Evolutionary conservation across 2,113 vertebrate species (phyloP).

Genomic region (Theristicus caerulescens): DNA sequence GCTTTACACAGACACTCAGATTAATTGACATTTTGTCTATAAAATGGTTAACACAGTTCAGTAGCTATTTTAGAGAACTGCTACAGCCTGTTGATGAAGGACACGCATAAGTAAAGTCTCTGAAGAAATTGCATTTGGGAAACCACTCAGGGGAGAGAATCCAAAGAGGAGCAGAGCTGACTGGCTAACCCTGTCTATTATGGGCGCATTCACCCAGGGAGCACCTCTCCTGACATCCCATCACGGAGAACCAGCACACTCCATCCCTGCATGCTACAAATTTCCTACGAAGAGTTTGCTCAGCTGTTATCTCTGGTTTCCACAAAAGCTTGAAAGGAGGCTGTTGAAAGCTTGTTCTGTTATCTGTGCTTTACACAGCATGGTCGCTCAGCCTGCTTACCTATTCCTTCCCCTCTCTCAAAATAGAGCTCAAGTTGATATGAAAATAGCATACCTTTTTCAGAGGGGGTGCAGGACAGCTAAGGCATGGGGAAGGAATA

Average conservation of each 20-base stretch:
- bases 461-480: background rate
- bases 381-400: background rate
- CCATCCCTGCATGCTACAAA: background rate
- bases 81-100: background rate
- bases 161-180: background rate
- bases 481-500: background rate
- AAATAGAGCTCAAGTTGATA: background rate
- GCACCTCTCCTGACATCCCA: background rate
- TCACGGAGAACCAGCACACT: background rate
- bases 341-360: constrained; percentile 21
- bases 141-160: background rate
- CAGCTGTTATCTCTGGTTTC: constrained; percentile 47
- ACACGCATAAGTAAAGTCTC: background rate
- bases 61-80: background rate
- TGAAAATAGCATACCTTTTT: background rate
- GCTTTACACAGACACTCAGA: background rate
- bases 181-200: background rate
- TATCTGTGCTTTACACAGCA: constrained; percentile 54
- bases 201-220: background rate
- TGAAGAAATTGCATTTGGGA: background rate
- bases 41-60: background rate
- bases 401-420: background rate
- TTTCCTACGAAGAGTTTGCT: background rate
- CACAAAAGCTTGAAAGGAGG: constrained; percentile 46
- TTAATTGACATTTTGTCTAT: background rate